Evolutionary conservation across 1,140 invertebrate species (phyloP), one percentile per base, ranked within the genome.

Genomic region (Anastrepha obliqua): DNA sequence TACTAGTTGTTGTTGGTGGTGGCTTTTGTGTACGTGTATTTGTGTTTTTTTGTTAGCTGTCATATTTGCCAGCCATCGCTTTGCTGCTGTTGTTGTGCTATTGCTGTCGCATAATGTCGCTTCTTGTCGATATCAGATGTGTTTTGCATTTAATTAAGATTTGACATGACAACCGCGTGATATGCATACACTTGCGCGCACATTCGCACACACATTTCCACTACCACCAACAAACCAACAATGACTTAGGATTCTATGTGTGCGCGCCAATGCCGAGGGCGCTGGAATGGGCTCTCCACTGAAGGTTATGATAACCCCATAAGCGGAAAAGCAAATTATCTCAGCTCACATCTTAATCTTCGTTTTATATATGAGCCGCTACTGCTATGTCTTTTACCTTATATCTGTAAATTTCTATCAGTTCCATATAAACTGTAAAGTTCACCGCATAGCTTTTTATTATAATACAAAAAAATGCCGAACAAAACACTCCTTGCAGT

Each of bases 81-180:
- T 39, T 81, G 74, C n/a, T 29, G 59, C 62, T 64, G 85, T 6
- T 47, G 39, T 17, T 59, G 51, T 86, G 29, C 17, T 64, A 17
- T 47, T 42, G 58, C 60, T 62, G 85, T 64, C 85, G 39, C 42
- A 86, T 62, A 29, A 62, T 86, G 85, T 62, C 20, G 29, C 59
- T 44, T 60, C 60, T 60, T 86, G 39, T 86, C 85, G 60, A 86
- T 86, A 86, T 64, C 85, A 86, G 58, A 17, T 86, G 85, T 64
- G 29, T 86, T 86, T 64, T 86, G 85, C 58, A 86, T 64, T 62
- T 64, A 86, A 86, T 86, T 86, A 86, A 86, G 85, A 62, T 64
- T 86, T 86, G 59, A 86, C 58, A 86, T 64, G 59, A 60, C 85
- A 64, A 42, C 39, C 2, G 47, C 47, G 64, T 67, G 29, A 67